Base-by-base conservation (phyloP, 2,113 vertebrate species). In the Uria lomvia region DNA sequence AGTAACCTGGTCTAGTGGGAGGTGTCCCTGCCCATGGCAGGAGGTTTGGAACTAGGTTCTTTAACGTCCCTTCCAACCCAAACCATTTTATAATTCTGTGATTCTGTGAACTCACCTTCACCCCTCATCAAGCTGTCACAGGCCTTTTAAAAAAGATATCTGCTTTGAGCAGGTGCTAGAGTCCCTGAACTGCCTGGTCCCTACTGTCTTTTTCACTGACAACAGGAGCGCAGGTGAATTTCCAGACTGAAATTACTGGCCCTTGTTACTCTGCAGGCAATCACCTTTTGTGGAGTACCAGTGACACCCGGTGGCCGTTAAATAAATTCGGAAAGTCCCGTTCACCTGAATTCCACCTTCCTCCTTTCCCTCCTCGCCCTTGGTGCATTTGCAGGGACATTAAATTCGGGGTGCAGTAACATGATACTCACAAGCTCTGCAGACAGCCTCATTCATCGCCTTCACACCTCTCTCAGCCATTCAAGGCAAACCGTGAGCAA, bases 271-370 rank as follows among this genome's bases (percentile, higher is more conserved):
- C n/a, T 1, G 1, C 15, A 20, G 29, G 26, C 2, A 3, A 40
- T 27, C 7, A 3, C 24, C 8, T 95, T 29, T 58, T 56, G 68
- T 14, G 32, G 80, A 77, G 59, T 43, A 75, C 19, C 75, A 92
- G 62, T 81, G 96, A 86, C 96, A 95, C 80, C 95, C 17, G 2
- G 90, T 95, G 96, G 92, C 26, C 38, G 9, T 58, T 43, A 63
- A 21, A 42, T 42, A 60, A 72, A 70, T 55, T 58, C 4, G 3
- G 40, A 53, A 52, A 30, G 16, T 24, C 22, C 2, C 6, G 38
- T 17, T 32, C 40, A 6, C 6, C 12, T 6, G 55, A 29, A 49
- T 59, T 53, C 16, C 36, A 20, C n/a, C 12, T 24, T 43, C 6
- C 20, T 34, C 6, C 3, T 12, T 5, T 26, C 29, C 43, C 21